Base-by-base conservation (phyloP, 2,113 vertebrate genomes). In the Thomomys bottae region DNA sequence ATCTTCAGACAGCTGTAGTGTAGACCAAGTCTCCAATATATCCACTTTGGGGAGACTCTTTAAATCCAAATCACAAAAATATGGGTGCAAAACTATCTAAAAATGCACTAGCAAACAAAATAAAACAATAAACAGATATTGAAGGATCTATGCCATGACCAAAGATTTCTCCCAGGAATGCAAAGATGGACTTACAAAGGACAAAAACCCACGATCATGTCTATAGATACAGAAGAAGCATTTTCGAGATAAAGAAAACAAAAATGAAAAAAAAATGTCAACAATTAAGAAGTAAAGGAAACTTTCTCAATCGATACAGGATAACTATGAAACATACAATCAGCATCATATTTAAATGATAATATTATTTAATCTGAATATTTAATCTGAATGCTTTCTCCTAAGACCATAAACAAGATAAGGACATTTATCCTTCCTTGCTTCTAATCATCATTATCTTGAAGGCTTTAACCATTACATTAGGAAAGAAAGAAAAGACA, bases 401-500 rank as follows among this genome's bases (percentile, higher is more conserved):
- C 23, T 70, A 36, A 85, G 59, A 76, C 34, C 40, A 80, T 61
- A 88, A 91, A 85, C 15, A 75, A 84, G 63, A 59, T 54, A 70
- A 84, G 34, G 36, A 45, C 59, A 71, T 76, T 20, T 80, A 68
- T 70, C 18, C 34, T 81, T 88, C 42, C 57, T 34, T 9, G 78
- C 30, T 40, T 68, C 67, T 79, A 30, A 9, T 87, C 59, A 80
- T 45, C 49, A 71, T n/a, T 88, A 49, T 32, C 8, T 10, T 49
- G 20, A 12, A 90, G 49, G 15, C 21, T 75, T 71, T 26, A 70
- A 32, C 32, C 54, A 42, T 26, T 63, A 26, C 20, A 92, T 45
- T 45, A 36, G 28, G 57, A 90, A 85, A 80, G 79, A 70, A 76
- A 83, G 70, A 83, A 68, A 90, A 81, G 21, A 28, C 28, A 79